These are phyloP conservation scores for Miichthys miiuy DNA, from an alignment of 2,797 vertebrate genomes.

Conservation along the genomic window DNA sequence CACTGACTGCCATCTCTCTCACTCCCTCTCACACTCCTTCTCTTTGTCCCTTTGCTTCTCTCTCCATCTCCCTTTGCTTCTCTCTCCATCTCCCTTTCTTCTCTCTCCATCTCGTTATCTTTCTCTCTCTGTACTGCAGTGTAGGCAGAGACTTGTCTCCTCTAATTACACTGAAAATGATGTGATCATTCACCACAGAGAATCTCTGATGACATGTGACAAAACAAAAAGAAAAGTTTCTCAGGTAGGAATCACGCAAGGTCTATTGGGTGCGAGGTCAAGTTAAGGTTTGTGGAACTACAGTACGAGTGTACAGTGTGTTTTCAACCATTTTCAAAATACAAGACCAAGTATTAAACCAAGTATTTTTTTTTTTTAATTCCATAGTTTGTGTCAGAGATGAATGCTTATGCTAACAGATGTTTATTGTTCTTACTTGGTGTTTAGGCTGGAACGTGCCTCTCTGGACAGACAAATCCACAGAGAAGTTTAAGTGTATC, in stretches of 20 bases:
- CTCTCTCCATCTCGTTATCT: conserved; percentile 42
- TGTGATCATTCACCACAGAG: conserved; percentile 72
- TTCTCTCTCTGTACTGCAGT: conserved; percentile 61
- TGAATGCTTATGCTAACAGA: neutral
- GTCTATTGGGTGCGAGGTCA: conserved; percentile 12
- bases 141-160: conserved; percentile 75
- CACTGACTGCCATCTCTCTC: conserved; percentile 58
- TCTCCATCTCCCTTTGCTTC: conserved; percentile 26
- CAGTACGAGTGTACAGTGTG: neutral
- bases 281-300: conserved; percentile 1
- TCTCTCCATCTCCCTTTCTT: conserved; percentile 30
- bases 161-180: conserved; percentile 74
- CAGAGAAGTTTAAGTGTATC: neutral
- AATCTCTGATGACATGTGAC: conserved; percentile 74
- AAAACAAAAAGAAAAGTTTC: conserved; percentile 66
- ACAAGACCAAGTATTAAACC: neutral
- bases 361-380: neutral
- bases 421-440: neutral
- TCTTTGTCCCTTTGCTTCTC: conserved; percentile 35
- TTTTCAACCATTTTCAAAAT: neutral
- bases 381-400: neutral
- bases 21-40: conserved; percentile 14
- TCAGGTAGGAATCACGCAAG: conserved; percentile 51
- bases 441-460: neutral
- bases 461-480: neutral